phyloP scores from a whole-genome alignment of 1,140 invertebrate species.

The Mya arenaria region DNA sequence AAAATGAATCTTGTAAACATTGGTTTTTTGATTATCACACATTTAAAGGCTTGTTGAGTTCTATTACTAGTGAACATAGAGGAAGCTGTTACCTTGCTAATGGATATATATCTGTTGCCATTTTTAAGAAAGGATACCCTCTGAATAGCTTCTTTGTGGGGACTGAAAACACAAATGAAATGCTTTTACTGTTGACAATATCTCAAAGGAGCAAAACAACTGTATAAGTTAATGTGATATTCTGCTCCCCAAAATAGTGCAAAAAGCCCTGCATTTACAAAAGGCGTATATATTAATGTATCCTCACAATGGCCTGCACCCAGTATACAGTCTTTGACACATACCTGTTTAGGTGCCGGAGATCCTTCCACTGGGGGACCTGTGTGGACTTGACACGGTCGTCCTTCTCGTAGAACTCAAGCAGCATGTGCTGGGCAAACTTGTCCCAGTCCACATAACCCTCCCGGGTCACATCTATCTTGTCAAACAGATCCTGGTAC shows the following conservation, averaged over 20 bases:
- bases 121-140: constrained; percentile 76
- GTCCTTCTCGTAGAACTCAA: constrained; percentile 81
- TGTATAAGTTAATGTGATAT: background rate
- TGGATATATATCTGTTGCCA: constrained; percentile 77
- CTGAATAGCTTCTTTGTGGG: constrained; percentile 80
- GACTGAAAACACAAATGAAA: constrained; percentile 72
- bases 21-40: too few relatives aligned
- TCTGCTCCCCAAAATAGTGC: background rate
- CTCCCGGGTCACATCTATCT: constrained; percentile 79
- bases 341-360: constrained; percentile 77
- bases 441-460: constrained; percentile 81
- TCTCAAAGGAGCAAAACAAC: too few relatives aligned
- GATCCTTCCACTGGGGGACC: constrained; percentile 80
- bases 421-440: constrained; percentile 79
- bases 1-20: too few relatives aligned
- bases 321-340: background rate
- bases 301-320: too few relatives aligned
- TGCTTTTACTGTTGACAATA: too few relatives aligned
- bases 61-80: too few relatives aligned
- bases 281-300: too few relatives aligned
- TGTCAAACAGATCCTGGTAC: constrained; percentile 81
- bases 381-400: constrained; percentile 80
- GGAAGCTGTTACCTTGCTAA: constrained; percentile 81
- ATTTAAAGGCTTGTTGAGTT: too few relatives aligned
- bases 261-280: too few relatives aligned